phyloP scores from a whole-genome alignment of 2,888 invertebrate species.

The Cephonodes hylas region DNA sequence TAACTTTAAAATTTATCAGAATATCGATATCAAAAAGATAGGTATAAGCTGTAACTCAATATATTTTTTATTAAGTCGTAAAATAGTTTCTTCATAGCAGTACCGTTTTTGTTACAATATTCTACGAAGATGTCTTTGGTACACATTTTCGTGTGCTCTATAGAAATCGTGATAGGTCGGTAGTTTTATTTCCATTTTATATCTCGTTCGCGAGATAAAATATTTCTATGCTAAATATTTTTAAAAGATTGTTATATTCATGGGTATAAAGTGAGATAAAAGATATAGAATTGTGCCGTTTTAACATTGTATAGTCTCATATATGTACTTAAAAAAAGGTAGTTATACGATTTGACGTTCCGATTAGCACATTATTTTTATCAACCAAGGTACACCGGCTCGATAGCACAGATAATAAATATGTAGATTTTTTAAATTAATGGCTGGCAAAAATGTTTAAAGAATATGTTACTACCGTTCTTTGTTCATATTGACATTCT shows the following conservation, averaged over 20 bases:
- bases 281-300: background rate
- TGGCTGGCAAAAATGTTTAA: too few relatives aligned
- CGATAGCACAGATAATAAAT: too few relatives aligned
- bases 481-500: too few relatives aligned
- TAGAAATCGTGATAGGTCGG: constrained; percentile 5
- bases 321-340: too few relatives aligned
- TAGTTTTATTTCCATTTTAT: constrained; percentile 6
- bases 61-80: background rate
- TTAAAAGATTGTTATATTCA: background rate
- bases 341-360: too few relatives aligned
- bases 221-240: constrained; percentile 3
- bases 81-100: background rate
- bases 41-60: background rate
- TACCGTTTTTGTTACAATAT: background rate
- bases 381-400: too few relatives aligned
- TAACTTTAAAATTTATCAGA: background rate
- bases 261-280: background rate
- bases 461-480: too few relatives aligned
- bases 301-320: too few relatives aligned
- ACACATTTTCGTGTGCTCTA: background rate
- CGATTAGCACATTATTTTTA: too few relatives aligned
- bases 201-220: background rate
- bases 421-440: too few relatives aligned
- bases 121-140: background rate
- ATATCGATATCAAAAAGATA: background rate